A percentile compares a stretch with the other conserved stretches of the same genome.
These are phyloP conservation scores for Callocephalon fimbriatum DNA, from an alignment of 2,113 vertebrate species.

Conservation along the genomic window DNA sequence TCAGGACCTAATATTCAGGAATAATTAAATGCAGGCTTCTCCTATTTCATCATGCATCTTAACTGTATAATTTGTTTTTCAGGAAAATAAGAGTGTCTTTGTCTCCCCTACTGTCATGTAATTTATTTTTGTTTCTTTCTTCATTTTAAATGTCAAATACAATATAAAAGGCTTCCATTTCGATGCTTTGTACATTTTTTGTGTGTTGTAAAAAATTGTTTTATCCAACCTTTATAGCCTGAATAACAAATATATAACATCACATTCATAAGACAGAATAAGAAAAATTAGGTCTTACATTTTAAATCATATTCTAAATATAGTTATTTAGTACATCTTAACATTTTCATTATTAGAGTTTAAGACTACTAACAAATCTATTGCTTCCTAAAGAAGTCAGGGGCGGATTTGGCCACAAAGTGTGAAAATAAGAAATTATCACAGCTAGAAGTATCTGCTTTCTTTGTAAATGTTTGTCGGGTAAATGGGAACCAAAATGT, in stretches of 20 bases:
- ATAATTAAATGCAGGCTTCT: not conserved
- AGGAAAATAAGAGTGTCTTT: not conserved
- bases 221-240: not conserved
- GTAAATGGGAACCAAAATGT: not conserved
- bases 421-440: slow-evolving; percentile 19
- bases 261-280: not conserved
- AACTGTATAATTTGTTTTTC: not conserved
- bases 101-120: not conserved
- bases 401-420: not conserved
- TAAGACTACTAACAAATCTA: not conserved
- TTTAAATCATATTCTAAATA: not conserved
- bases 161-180: not conserved
- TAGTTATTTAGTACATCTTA: not conserved
- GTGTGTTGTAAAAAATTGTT: not conserved
- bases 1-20: not conserved
- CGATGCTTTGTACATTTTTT: not conserved
- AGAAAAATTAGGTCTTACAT: not conserved
- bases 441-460: not conserved
- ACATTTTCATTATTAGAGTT: not conserved
- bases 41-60: not conserved
- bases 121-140: not conserved
- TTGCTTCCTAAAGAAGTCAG: not conserved
- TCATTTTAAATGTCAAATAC: not conserved
- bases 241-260: not conserved
- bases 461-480: not conserved